These are phyloP conservation scores for Luidia sarsii DNA, from an alignment of 53 echinoderm and acorn worm genomes.

Conservation along the genomic window DNA sequence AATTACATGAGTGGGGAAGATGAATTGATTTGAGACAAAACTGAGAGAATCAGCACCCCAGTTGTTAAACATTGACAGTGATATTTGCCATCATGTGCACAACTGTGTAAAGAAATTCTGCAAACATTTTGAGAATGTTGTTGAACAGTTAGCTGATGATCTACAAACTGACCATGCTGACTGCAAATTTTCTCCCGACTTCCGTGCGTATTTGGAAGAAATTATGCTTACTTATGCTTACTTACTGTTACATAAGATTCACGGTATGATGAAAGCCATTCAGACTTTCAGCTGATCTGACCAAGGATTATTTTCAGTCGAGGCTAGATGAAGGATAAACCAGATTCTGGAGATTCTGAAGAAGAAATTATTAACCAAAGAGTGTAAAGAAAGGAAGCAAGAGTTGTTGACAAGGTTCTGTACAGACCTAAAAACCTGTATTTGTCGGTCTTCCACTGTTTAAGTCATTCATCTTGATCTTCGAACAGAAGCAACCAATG, in stretches of 20 bases:
- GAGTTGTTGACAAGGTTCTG: not conserved
- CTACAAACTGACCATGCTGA: not conserved
- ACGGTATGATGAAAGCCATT: not conserved
- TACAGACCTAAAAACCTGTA: not conserved
- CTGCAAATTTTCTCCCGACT: not conserved
- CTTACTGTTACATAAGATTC: not conserved
- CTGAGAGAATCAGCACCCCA: not conserved
- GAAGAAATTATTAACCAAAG: not conserved
- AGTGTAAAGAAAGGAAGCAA: not conserved
- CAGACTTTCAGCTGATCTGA: not conserved
- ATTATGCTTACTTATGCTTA: not conserved
- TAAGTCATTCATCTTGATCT: not conserved
- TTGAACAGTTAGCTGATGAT: not conserved
- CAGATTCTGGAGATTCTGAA: not conserved
- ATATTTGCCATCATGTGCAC: not conserved
- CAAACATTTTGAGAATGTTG: not conserved
- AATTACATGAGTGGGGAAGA: constrained; percentile 32
- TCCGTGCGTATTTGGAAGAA: not conserved
- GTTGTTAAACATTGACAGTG: too few relatives aligned
- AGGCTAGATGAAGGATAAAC: too few relatives aligned
- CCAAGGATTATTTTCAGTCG: not conserved
- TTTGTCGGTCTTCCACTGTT: not conserved
- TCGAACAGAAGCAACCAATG: not conserved
- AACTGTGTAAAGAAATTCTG: not conserved
- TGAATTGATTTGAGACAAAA: constrained; percentile 42